Evolutionary conservation across 2,888 invertebrate genomes (phyloP).

Genomic region (Galeruca laticollis): DNA sequence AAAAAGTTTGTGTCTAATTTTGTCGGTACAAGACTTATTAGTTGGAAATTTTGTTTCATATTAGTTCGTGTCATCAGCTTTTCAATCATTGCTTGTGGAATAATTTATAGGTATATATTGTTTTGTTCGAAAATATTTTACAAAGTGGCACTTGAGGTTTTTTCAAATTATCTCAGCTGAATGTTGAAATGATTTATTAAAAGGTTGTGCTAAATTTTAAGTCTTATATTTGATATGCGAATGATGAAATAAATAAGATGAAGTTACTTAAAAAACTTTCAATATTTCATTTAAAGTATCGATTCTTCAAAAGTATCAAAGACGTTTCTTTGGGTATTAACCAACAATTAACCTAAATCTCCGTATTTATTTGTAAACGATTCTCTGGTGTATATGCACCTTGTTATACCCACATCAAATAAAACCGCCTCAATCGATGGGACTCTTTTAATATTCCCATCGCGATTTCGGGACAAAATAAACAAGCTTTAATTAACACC

Average conservation of each 20-base stretch:
- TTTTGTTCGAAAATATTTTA: no score
- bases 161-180: no score
- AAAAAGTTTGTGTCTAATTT: constrained; percentile 36
- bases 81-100: background rate
- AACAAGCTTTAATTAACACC: constrained; percentile 65
- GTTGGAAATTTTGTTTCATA: constrained; percentile 27
- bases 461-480: constrained; percentile 59
- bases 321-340: no score
- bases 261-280: no score
- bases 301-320: no score
- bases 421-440: constrained; percentile 33
- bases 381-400: background rate
- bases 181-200: no score
- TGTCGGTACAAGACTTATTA: constrained; percentile 29
- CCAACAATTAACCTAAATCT: no score
- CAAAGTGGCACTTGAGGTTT: no score
- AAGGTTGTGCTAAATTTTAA: no score
- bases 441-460: constrained; percentile 55
- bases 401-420: constrained; percentile 3
- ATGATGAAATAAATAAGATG: no score
- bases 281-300: no score
- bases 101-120: constrained; percentile 2
- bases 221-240: no score
- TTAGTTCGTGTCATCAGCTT: background rate
- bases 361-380: background rate